Percentiles rank a stretch among this genome's conserved stretches.
These are phyloP conservation scores for Entelurus aequoreus DNA, from an alignment of 2,113 vertebrate species.

Conservation along the genomic window DNA sequence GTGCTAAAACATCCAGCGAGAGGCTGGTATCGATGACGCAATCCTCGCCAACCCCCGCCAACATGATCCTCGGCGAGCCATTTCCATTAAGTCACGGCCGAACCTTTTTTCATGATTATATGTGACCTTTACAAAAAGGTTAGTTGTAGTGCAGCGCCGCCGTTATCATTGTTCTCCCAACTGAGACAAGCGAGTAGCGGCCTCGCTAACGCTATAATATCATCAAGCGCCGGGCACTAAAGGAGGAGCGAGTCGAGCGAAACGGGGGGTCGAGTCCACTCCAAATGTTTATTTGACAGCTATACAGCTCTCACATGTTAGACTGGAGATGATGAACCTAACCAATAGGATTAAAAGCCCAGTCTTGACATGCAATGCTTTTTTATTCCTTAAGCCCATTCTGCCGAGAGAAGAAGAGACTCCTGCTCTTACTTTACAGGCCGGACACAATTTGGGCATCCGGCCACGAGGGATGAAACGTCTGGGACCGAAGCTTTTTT, in stretches of 20 bases:
- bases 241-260: constrained; percentile 22
- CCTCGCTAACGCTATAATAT: constrained; percentile 34
- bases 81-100: constrained; percentile 51
- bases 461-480: constrained; percentile 48
- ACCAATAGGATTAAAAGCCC: background rate
- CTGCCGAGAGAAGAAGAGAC: constrained; percentile 13
- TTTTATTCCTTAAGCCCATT: constrained; percentile 7
- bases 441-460: constrained; percentile 35
- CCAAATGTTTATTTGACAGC: constrained; percentile 10
- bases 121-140: constrained; percentile 66
- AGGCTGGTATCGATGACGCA: constrained; percentile 11
- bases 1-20: constrained; percentile 1
- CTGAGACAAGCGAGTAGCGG: constrained; percentile 37
- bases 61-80: constrained; percentile 23
- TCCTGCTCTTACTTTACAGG: constrained; percentile 15
- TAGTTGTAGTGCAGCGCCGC: constrained; percentile 34
- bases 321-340: background rate
- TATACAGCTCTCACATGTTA: constrained; percentile 2
- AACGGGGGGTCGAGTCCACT: constrained; percentile 3
- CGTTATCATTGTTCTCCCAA: constrained; percentile 48
- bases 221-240: constrained; percentile 14
- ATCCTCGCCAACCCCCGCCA: constrained; percentile 20
- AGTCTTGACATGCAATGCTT: constrained; percentile 1
- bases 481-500: constrained; percentile 51
- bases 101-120: constrained; percentile 54